These are phyloP conservation scores for Acrocephalus arundinaceus DNA, from an alignment of 2,113 vertebrate species.

Conservation along the genomic window DNA sequence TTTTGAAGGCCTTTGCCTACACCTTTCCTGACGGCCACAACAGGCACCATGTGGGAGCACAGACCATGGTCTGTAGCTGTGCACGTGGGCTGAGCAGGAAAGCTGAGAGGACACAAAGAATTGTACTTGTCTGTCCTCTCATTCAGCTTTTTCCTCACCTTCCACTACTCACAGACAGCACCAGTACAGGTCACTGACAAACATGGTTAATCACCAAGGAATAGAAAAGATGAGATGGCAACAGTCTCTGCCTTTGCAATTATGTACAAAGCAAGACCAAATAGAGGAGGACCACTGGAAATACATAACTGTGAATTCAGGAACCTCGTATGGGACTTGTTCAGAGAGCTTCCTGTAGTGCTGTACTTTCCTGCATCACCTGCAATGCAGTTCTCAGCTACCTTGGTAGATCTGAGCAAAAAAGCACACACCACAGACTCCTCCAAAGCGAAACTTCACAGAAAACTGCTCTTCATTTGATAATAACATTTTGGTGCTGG, in stretches of 20 bases:
- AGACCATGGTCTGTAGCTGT: background rate
- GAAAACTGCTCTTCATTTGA: background rate
- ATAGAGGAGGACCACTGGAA: background rate
- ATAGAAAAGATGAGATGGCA: background rate
- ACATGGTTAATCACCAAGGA: background rate
- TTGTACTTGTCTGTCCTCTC: background rate
- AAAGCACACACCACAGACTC: background rate
- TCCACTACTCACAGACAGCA: fast-evolving
- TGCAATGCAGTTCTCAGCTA: background rate
- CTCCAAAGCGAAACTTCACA: background rate
- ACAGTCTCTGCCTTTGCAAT: background rate
- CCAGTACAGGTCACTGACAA: background rate
- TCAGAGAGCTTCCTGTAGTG: background rate
- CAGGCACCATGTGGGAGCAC: fast-evolving
- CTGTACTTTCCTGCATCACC: background rate
- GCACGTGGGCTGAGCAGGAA: background rate
- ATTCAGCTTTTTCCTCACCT: background rate
- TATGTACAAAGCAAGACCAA: background rate
- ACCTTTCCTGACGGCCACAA: fast-evolving
- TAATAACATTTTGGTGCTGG: background rate
- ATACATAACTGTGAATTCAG: background rate
- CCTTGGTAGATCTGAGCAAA: background rate
- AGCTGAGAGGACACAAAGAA: background rate
- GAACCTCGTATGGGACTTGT: background rate
- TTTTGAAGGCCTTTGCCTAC: background rate